These are phyloP conservation scores for Erythrolamprus reginae DNA, from an alignment of 2,113 vertebrate species.

Conservation along the genomic window DNA sequence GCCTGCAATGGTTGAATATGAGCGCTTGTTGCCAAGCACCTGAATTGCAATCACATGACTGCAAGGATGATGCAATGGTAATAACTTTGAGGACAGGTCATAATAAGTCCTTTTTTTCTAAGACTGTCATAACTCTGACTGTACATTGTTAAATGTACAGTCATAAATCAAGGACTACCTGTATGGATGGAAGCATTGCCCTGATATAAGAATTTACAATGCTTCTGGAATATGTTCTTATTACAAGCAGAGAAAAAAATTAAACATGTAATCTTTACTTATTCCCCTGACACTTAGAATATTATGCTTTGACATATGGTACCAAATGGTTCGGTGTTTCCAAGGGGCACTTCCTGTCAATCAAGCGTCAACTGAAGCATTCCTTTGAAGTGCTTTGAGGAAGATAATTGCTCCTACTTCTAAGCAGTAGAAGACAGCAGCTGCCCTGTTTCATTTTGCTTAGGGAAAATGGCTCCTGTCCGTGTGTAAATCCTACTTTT, in stretches of 20 bases:
- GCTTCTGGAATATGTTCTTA: background rate
- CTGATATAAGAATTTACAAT: background rate
- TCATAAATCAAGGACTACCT: background rate
- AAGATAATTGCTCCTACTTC: background rate
- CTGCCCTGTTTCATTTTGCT: background rate
- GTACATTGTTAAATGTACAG: background rate
- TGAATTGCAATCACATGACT: background rate
- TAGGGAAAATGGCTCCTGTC: background rate
- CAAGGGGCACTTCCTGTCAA: background rate
- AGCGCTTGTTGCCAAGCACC: background rate
- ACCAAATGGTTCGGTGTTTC: background rate
- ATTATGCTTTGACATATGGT: background rate
- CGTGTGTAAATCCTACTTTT: background rate
- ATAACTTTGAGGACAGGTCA: background rate
- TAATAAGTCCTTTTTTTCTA: background rate
- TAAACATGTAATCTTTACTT: background rate
- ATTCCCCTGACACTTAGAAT: background rate
- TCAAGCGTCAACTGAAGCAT: background rate
- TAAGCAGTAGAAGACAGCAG: background rate
- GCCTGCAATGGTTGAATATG: background rate
- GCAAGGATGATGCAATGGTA: background rate
- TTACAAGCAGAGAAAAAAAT: background rate
- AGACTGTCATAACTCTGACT: background rate
- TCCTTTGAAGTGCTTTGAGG: background rate
- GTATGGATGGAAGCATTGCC: background rate